Evolutionary conservation across 1,140 invertebrate species (phyloP).

Genomic region (Drosophila serrata): DNA sequence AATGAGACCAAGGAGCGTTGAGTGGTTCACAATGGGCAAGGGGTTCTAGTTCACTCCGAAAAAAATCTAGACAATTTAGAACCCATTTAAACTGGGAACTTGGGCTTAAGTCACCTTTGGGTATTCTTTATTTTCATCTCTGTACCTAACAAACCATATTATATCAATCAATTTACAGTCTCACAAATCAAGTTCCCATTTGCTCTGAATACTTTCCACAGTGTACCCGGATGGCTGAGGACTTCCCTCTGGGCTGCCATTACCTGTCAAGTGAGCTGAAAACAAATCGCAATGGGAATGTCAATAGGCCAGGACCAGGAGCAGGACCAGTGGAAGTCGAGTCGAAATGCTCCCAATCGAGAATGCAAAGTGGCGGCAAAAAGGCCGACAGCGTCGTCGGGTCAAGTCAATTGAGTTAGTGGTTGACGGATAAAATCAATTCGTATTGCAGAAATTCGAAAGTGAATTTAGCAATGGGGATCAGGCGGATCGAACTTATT

Average conservation of each 20-base stretch:
- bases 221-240: conserved; percentile 30
- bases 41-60: conserved; percentile 45
- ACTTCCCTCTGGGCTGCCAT: conserved; percentile 60
- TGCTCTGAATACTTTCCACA: neutral
- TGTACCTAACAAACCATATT: neutral
- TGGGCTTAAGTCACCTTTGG: too few species aligned
- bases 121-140: neutral
- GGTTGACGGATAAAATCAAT: conserved; percentile 57
- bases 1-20: conserved; percentile 60
- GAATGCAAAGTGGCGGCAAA: conserved; percentile 80
- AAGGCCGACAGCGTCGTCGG: conserved; percentile 63
- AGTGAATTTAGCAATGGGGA: conserved; percentile 17
- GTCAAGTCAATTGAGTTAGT: conserved; percentile 72
- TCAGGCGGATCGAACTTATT: conserved; percentile 37
- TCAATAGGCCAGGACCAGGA: conserved; percentile 71
- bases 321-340: conserved; percentile 35
- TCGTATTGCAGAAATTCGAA: conserved; percentile 38
- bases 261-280: conserved; percentile 82
- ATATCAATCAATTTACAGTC: neutral
- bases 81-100: neutral
- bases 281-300: conserved; percentile 81
- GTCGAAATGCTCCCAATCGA: conserved; percentile 63
- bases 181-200: neutral
- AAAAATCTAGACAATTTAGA: neutral
- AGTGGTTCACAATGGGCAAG: conserved; percentile 45